A percentile compares a stretch with the other conserved stretches of the same genome.
Conservation (phyloP, 1,140 invertebrate genomes). For the Hycleus phaleratus region DNA sequence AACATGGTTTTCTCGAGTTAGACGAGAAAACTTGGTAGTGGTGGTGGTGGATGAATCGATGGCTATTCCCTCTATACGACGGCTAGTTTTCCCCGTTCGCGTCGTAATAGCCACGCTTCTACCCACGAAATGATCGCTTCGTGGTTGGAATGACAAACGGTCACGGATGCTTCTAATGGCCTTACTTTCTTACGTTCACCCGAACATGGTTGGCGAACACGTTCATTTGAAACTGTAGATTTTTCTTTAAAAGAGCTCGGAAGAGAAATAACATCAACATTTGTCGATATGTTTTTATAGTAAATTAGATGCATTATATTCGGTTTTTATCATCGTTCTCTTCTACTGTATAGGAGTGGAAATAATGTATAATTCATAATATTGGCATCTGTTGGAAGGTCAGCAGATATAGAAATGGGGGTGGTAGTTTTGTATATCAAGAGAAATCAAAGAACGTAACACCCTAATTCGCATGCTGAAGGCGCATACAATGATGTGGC, state of each 20-base stretch:
- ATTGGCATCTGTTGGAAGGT: conserved; percentile 21
- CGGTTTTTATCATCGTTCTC: too few relatives aligned
- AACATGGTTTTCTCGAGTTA: not conserved
- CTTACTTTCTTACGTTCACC: conserved; percentile 13
- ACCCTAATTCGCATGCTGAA: conserved; percentile 36
- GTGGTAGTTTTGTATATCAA: conserved; percentile 21
- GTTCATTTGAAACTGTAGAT: not conserved
- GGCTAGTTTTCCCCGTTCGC: not conserved
- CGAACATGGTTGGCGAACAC: conserved; percentile 4
- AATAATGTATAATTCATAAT: not conserved
- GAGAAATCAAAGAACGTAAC: conserved; percentile 36
- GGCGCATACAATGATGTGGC: conserved; percentile 35
- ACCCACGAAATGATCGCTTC: conserved; percentile 32
- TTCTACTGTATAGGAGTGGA: too few relatives aligned
- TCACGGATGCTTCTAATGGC: conserved; percentile 30
- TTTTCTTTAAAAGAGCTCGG: not conserved
- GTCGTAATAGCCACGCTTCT: conserved; percentile 28
- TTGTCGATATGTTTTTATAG: too few relatives aligned
- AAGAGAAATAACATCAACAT: too few relatives aligned
- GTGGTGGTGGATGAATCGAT: conserved; percentile 22
- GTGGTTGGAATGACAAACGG: conserved; percentile 31
- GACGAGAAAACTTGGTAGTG: not conserved
- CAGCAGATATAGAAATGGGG: conserved; percentile 17
- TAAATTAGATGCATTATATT: too few relatives aligned
- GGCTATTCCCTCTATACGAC: conserved; percentile 13